phyloP scores from a whole-genome alignment of 2,888 invertebrate genomes.

The Plebejus anna region DNA sequence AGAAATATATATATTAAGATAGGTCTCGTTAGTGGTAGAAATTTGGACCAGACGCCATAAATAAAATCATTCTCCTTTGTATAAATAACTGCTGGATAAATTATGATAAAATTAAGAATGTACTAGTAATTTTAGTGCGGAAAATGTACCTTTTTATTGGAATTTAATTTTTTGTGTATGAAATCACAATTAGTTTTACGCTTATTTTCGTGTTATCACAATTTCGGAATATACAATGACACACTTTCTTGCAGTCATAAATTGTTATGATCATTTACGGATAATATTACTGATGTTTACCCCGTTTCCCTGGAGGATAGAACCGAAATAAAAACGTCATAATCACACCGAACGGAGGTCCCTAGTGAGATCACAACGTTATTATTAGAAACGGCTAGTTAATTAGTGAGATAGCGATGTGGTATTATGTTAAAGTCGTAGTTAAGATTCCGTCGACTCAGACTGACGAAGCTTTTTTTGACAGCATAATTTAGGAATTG shows the following conservation, averaged over 20 bases:
- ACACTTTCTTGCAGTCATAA: neutral
- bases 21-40: too few relatives aligned
- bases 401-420: neutral
- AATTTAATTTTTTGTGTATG: too few relatives aligned
- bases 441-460: conserved; percentile 29
- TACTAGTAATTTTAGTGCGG: too few relatives aligned
- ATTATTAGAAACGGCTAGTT: conserved; percentile 10
- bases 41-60: too few relatives aligned
- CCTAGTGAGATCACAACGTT: neutral
- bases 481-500: conserved; percentile 59
- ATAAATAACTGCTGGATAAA: too few relatives aligned
- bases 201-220: too few relatives aligned
- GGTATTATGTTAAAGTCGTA: conserved; percentile 16
- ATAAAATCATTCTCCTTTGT: too few relatives aligned
- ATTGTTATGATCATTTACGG: neutral
- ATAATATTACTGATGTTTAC: neutral
- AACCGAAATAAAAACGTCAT: neutral
- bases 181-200: too few relatives aligned
- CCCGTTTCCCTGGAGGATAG: neutral
- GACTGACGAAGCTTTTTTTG: conserved; percentile 30
- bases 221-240: too few relatives aligned
- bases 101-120: too few relatives aligned
- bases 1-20: too few relatives aligned
- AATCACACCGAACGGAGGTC: neutral
- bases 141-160: too few relatives aligned